Base-by-base conservation (phyloP, 2,888 invertebrate species). In the Hedya salicella region DNA sequence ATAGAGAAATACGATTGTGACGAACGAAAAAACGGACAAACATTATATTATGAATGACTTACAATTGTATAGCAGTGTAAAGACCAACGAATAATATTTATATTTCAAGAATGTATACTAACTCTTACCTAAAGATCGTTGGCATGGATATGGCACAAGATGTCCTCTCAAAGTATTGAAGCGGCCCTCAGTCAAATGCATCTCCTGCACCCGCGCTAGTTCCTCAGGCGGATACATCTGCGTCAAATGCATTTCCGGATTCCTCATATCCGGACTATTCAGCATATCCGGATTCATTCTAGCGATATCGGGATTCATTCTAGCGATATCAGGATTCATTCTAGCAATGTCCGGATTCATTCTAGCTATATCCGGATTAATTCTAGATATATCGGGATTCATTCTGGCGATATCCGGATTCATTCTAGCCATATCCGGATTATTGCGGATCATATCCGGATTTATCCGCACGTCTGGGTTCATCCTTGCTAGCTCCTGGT, bases 121-220 rank as follows among this genome's bases (percentile, higher is more conserved):
- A 36, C 9, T 1, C 44, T 57, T 8, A 57, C 57, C 89, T 60
- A 90, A 62, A 2, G 76, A 69, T 17, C 89, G 77, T 52, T 84
- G 87, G 68, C 91, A 91, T 0, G 79, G 78, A 49, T 89, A 90
- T 4, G 88, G 89, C 0, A 90, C 89, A 73, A 94, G 73, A 78
- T 93, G 81, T 50, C 94, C 86, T 64, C 92, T 75, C 69, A 92
- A 56, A 0, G 91, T 90, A 59, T 82, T 93, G 74, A 86, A 90
- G 65, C 83, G 85, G 56, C 73, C 78, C 49, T 86, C 85, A 3
- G 76, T 78, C 68, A 88, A 73, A 63, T 85, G 85, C 76, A 88
- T 80, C 48, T 89, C 88, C 0, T 81, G 81, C 65, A 85, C 53
- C 4, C 82, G 63, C 0, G 80, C 78, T 46, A 87, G 69, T 19